phyloP scores from a whole-genome alignment of 2,888 invertebrate genomes.

The Yponomeuta evonymella region DNA sequence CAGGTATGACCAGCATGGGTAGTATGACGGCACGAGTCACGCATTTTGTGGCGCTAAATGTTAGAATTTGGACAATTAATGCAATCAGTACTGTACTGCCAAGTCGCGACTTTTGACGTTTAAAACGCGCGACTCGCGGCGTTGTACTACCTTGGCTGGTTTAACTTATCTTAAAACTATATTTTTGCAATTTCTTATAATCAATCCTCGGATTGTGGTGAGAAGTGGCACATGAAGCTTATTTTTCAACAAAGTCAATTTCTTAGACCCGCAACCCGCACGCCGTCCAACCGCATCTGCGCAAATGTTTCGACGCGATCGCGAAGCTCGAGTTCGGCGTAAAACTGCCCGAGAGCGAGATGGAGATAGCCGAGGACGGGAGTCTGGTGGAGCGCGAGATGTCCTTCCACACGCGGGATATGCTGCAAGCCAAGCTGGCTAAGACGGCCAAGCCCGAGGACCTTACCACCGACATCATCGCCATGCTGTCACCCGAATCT shows the following conservation, averaged over 20 bases:
- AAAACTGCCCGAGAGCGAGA: slow-evolving; percentile 66
- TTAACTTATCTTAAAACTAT: too few relatives aligned
- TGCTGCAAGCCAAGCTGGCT: slow-evolving; percentile 57
- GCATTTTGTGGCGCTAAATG: too few relatives aligned
- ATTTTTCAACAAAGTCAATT: neutral
- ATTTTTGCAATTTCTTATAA: too few relatives aligned
- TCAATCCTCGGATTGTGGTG: too few relatives aligned
- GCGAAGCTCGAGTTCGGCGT: slow-evolving; percentile 85
- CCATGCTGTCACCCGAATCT: slow-evolving; percentile 93
- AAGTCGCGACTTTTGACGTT: too few relatives aligned
- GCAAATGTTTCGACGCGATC: slow-evolving; percentile 93
- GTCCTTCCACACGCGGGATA: slow-evolving; percentile 59
- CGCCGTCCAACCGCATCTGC: slow-evolving; percentile 91
- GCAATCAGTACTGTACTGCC: too few relatives aligned
- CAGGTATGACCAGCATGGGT: slow-evolving; percentile 71
- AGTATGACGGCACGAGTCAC: too few relatives aligned
- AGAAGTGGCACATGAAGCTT: too few relatives aligned
- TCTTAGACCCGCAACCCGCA: slow-evolving; percentile 86
- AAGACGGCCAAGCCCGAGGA: slow-evolving; percentile 60
- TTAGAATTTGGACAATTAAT: too few relatives aligned
- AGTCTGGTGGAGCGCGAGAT: slow-evolving; percentile 59
- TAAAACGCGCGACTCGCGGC: too few relatives aligned
- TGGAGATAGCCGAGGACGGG: slow-evolving; percentile 73
- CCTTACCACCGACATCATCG: slow-evolving; percentile 88
- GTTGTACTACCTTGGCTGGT: too few relatives aligned